Conservation (phyloP, 2,888 invertebrate species). For the Leptopilina myrica region DNA sequence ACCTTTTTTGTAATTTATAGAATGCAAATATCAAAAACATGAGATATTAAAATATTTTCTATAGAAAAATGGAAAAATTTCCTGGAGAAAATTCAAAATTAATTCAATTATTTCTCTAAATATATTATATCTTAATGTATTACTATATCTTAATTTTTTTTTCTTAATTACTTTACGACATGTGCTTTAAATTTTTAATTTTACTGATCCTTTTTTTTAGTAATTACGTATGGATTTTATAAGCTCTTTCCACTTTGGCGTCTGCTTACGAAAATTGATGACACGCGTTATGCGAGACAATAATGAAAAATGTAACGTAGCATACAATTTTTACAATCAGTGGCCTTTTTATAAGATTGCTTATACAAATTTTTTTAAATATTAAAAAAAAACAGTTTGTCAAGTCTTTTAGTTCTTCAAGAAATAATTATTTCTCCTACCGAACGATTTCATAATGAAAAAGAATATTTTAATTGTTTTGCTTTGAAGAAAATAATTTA, state of each 20-base stretch:
- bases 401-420: too few species aligned
- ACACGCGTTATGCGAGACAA: constrained; percentile 28
- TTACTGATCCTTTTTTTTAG: neutral
- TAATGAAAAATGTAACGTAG: constrained; percentile 9
- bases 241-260: constrained; percentile 23
- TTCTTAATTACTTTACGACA: neutral
- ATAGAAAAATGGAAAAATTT: too few species aligned
- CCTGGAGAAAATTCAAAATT: too few species aligned
- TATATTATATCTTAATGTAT: neutral
- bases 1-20: too few species aligned
- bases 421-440: too few species aligned
- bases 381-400: neutral
- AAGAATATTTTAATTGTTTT: too few species aligned
- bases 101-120: too few species aligned
- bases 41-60: too few species aligned
- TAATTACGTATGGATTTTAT: constrained; percentile 13
- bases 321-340: neutral
- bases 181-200: neutral
- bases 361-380: too few species aligned
- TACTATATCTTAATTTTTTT: neutral
- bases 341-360: neutral
- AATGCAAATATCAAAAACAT: too few species aligned
- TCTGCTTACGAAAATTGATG: constrained; percentile 9
- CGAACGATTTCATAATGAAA: too few species aligned
- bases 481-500: neutral